Evolutionary conservation across 2,797 vertebrate genomes (phyloP), one percentile per base, ranked within the genome.

Genomic region (Prunella strophiata): DNA sequence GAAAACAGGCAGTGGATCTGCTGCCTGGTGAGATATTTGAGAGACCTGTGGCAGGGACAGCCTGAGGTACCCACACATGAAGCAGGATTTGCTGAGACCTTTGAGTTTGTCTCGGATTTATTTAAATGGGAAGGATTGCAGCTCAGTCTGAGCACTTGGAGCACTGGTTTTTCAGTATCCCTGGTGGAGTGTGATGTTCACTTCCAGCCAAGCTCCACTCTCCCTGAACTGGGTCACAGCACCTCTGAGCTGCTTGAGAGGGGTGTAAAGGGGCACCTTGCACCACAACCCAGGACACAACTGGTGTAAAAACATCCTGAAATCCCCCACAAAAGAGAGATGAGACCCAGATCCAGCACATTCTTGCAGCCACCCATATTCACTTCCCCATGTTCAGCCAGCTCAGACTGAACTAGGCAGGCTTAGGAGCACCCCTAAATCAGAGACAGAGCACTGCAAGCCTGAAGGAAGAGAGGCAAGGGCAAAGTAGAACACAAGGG

Each of bases 211-310:
- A 34, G 54, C 36, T 93, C 66, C 50, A 51, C 13, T 38, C 30
- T 21, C 47, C 16, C 43, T 40, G 16, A 65, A 7, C 25, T 13
- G 17, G 47, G 48, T 45, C 65, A 63, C 45, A 68, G 57, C 50
- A 73, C 20, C 75, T 59, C 19, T 10, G 34, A 83, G 40, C 68
- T 42, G 21, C 10, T 32, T 16, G 42, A 40, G 36, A 34, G 26
- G 40, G 27, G 16, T 18, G 8, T 11, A 27, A 87, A 82, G 38
- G 47, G 30, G 11, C 48, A 79, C 12, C 67, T 63, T 26, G 48
- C 12, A 15, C 23, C 26, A n/a, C 42, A 73, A 3, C 2, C 22
- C 3, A 2, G 68, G 38, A 16, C 4, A 2, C 0, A 1, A 22
- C n/a, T 3, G 19, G 30, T 36, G 40, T 18, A 30, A 82, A 88